phyloP scores from a whole-genome alignment of 1,140 invertebrate species.

The Whitmania pigra region DNA sequence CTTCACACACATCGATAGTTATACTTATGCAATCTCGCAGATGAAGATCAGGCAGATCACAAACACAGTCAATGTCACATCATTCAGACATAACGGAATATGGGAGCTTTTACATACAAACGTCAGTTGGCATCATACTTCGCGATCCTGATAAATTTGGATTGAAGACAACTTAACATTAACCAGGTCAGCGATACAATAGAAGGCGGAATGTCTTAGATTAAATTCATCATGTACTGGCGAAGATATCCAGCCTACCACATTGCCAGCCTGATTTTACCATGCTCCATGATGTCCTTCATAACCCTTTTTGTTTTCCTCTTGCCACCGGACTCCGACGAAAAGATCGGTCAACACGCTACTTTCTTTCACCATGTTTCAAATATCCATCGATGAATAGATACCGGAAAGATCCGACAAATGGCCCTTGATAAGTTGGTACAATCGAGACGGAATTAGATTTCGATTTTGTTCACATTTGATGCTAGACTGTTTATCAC shows the following conservation, averaged over 20 bases:
- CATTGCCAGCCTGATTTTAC: conserved; percentile 19
- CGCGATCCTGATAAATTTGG: no score
- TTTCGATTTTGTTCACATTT: no score
- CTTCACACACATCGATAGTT: conserved; percentile 7
- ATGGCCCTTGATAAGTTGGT: not conserved
- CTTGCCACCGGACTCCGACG: conserved; percentile 24
- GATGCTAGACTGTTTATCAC: no score
- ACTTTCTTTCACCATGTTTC: conserved; percentile 5
- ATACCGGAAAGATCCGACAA: conserved; percentile 9
- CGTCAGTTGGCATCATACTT: not conserved
- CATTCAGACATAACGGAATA: conserved; percentile 5
- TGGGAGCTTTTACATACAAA: not conserved
- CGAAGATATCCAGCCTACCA: conserved; percentile 15
- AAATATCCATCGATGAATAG: not conserved
- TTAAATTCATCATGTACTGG: conserved; percentile 1
- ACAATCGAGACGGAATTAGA: not conserved
- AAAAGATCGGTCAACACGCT: conserved; percentile 34
- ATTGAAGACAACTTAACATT: not conserved
- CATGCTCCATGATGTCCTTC: conserved; percentile 24
- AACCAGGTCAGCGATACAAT: not conserved
- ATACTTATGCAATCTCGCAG: not conserved
- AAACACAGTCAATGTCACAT: not conserved
- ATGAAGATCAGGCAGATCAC: not conserved
- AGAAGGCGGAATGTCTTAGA: not conserved
- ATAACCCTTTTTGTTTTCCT: conserved; percentile 21